Evolutionary conservation across 2,888 invertebrate genomes (phyloP).

Genomic region (Drosophila meridionalis): DNA sequence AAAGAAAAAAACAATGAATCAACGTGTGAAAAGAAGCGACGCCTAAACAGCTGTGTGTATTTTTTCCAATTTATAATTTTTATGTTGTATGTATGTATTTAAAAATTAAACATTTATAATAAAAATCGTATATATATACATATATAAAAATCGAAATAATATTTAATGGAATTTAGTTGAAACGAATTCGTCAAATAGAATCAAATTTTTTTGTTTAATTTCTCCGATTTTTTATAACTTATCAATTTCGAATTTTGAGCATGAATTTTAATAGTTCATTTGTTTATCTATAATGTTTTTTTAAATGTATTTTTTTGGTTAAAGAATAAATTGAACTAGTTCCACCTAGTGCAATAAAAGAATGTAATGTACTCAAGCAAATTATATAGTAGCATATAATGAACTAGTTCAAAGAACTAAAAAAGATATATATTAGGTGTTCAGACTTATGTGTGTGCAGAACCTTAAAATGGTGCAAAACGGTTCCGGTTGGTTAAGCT

Average conservation of each 20-base stretch:
- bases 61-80: conserved; percentile 77
- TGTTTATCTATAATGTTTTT: too few species aligned
- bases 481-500: background rate
- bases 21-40: conserved; percentile 37
- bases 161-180: conserved; percentile 2
- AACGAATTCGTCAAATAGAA: background rate
- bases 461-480: too few species aligned
- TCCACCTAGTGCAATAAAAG: background rate
- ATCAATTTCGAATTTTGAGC: background rate
- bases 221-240: background rate
- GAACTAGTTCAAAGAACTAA: background rate
- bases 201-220: background rate
- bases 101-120: conserved; percentile 80
- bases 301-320: too few species aligned
- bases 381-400: background rate
- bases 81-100: conserved; percentile 82
- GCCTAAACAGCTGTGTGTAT: conserved; percentile 60
- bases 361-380: too few species aligned
- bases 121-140: conserved; percentile 73
- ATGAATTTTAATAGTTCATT: background rate
- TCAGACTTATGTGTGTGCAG: too few species aligned
- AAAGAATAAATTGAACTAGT: background rate
- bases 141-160: conserved; percentile 42
- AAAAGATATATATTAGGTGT: too few species aligned
- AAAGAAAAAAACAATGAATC: conserved; percentile 32